Conservation (phyloP, 2,888 invertebrate species). For the Axea sp. region DNA sequence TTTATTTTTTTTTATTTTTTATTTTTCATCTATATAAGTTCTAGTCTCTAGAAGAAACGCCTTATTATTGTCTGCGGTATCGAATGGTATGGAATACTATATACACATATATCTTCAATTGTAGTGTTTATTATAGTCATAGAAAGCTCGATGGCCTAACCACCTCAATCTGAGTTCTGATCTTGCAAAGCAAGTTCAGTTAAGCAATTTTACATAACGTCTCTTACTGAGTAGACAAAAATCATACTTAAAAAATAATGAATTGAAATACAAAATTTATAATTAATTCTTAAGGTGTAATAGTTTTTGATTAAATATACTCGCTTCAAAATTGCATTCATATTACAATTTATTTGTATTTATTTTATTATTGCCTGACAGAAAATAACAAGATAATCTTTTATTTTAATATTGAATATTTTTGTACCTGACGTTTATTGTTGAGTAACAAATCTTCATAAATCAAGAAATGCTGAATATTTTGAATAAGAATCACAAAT, state of each 20-base stretch:
- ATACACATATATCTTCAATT: conserved; percentile 61
- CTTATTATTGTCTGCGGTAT: conserved; percentile 78
- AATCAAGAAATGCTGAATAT: no score
- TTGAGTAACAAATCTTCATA: no score
- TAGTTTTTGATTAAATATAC: not conserved
- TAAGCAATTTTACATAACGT: conserved; percentile 59
- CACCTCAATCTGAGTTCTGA: conserved; percentile 14
- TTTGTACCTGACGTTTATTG: no score
- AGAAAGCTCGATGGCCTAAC: conserved; percentile 76
- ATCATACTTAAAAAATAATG: not conserved
- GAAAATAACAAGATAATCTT: conserved; percentile 12
- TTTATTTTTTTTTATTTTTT: conserved; percentile 1
- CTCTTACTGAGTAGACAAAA: conserved; percentile 50
- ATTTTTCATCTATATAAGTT: conserved; percentile 64
- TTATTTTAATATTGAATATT: not conserved
- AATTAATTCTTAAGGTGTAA: not conserved
- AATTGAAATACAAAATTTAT: conserved; percentile 3
- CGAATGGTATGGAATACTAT: conserved; percentile 71
- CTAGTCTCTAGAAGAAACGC: conserved; percentile 75
- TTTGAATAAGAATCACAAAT: no score
- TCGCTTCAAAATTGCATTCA: no score
- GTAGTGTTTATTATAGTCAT: conserved; percentile 71
- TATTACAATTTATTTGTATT: no score
- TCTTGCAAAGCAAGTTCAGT: conserved; percentile 9
- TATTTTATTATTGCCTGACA: conserved; percentile 6